A percentile compares a stretch with the other conserved stretches of the same genome.
These are phyloP conservation scores for Panthera tigris DNA, from an alignment of 2,113 vertebrate genomes.

Conservation along the genomic window DNA sequence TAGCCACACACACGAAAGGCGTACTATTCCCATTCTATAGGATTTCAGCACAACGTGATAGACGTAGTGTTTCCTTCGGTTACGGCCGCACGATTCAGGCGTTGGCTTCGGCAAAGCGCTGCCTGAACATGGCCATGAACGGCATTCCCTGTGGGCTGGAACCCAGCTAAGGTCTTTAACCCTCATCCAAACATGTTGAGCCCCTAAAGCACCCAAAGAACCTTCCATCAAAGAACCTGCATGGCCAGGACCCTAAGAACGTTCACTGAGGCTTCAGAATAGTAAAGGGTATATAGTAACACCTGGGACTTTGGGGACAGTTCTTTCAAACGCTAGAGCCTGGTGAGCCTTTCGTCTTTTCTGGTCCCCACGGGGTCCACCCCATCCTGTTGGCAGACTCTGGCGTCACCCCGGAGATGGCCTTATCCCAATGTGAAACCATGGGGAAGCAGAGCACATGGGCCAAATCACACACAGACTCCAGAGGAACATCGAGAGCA, in stretches of 20 bases:
- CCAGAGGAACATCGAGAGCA: neutral
- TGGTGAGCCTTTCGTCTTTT: too few species aligned
- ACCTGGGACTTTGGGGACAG: accelerated
- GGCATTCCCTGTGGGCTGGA: accelerated
- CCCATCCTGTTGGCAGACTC: accelerated
- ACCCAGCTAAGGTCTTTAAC: neutral
- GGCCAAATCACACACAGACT: accelerated
- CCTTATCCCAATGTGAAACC: neutral
- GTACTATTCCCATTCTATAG: neutral
- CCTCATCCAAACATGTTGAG: neutral
- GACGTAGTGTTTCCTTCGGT: accelerated
- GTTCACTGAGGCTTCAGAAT: neutral
- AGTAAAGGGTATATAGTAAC: neutral
- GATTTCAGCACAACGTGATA: accelerated
- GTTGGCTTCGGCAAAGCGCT: neutral
- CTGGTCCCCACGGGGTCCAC: neutral
- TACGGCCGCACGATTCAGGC: too few species aligned
- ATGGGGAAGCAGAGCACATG: neutral
- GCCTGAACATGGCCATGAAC: neutral
- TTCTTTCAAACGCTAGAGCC: neutral
- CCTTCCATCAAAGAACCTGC: neutral
- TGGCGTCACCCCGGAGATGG: neutral
- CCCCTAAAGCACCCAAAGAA: neutral
- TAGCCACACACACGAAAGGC: neutral
- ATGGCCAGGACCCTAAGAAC: neutral